These are phyloP conservation scores for Eumacrocentrus americanus DNA, from an alignment of 2,888 invertebrate genomes.

Conservation along the genomic window DNA sequence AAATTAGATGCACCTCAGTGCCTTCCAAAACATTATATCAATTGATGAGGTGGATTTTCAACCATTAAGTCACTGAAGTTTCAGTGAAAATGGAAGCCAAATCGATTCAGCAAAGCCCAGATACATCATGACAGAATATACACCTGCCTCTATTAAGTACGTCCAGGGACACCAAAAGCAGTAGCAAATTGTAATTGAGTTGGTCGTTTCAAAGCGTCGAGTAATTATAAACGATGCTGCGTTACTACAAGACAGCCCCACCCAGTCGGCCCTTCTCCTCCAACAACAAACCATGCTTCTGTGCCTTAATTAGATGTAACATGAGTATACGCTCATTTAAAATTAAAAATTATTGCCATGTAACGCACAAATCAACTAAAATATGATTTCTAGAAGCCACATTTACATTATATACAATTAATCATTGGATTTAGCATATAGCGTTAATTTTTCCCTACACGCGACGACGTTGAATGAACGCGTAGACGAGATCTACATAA, in stretches of 20 bases:
- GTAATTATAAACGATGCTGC: conserved; percentile 41
- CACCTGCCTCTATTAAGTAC: conserved; percentile 12
- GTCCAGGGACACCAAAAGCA: conserved; percentile 16
- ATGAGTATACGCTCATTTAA: conserved; percentile 4
- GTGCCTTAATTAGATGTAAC: conserved; percentile 39
- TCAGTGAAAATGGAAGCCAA: not conserved
- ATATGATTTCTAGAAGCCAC: too few relatives aligned
- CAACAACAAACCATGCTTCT: conserved; percentile 2
- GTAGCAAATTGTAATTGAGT: conserved; percentile 38
- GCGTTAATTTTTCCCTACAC: too few relatives aligned
- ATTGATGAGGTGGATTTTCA: too few relatives aligned
- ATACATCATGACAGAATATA: conserved; percentile 1
- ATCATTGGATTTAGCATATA: too few relatives aligned
- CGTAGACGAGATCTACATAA: not conserved
- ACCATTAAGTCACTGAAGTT: too few relatives aligned
- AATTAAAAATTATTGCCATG: not conserved
- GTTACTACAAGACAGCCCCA: conserved; percentile 31
- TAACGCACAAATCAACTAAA: not conserved
- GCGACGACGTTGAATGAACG: too few relatives aligned
- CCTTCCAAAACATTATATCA: too few relatives aligned
- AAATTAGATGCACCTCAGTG: too few relatives aligned
- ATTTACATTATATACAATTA: too few relatives aligned
- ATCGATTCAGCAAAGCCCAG: not conserved
- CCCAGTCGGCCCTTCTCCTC: not conserved
- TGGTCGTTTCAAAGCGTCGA: conserved; percentile 40